phyloP scores from a whole-genome alignment of 2,113 vertebrate species.

The Gulo gulo region DNA sequence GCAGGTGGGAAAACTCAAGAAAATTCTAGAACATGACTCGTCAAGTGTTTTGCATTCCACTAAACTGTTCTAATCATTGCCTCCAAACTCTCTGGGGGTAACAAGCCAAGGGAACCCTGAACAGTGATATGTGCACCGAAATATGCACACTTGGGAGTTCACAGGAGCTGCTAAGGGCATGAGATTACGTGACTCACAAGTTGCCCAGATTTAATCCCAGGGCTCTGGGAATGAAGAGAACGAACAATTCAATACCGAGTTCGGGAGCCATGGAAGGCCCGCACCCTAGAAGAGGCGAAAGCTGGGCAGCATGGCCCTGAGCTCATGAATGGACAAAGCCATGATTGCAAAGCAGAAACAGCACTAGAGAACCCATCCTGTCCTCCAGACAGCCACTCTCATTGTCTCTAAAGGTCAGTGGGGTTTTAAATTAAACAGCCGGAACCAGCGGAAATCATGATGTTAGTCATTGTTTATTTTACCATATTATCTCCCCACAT shows the following conservation, averaged over 20 bases:
- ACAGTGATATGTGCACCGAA: constrained; percentile 59
- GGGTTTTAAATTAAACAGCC: constrained; percentile 54
- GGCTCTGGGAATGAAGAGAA: constrained; percentile 69
- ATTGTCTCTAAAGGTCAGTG: constrained; percentile 70
- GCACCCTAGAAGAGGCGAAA: constrained; percentile 64
- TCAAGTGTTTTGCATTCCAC: constrained; percentile 24
- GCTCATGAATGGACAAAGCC: constrained; percentile 85
- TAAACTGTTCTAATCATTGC: constrained; percentile 53
- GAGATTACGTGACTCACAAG: constrained; percentile 82
- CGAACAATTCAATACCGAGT: constrained; percentile 78
- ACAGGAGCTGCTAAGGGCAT: constrained; percentile 80
- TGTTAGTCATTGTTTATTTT: constrained; percentile 69
- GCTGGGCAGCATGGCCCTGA: constrained; percentile 67
- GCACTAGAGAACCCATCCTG: constrained; percentile 62
- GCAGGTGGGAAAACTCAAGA: neutral
- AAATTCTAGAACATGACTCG: neutral
- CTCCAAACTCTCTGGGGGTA: constrained; percentile 41
- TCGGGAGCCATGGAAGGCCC: constrained; percentile 72
- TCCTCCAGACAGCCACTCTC: constrained; percentile 48
- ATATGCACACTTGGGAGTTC: constrained; percentile 68
- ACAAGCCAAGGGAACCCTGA: constrained; percentile 60
- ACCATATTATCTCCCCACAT: constrained; percentile 21
- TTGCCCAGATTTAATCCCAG: constrained; percentile 79
- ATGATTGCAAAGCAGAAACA: constrained; percentile 74
- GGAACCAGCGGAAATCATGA: constrained; percentile 44